phyloP scores from a whole-genome alignment of 1,140 invertebrate genomes.

The Pseudomyrmex gracilis region DNA sequence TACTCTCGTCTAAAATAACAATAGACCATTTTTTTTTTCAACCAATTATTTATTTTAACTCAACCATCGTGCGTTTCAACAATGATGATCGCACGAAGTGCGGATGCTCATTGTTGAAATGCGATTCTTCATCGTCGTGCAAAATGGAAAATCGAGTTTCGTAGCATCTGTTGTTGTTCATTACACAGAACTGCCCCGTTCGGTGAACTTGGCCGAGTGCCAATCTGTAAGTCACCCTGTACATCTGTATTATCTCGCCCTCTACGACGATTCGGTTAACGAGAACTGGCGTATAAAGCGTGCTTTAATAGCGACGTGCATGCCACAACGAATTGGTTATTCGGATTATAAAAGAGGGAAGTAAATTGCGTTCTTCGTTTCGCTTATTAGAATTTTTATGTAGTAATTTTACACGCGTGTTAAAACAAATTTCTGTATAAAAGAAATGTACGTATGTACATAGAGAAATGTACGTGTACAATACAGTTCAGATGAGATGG shows the following conservation, averaged over 20 bases:
- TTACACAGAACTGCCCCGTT: constrained; percentile 21
- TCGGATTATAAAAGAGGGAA: constrained; percentile 17
- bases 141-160: constrained; percentile 13
- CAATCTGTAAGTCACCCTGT: constrained; percentile 48
- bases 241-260: constrained; percentile 36
- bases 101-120: background rate
- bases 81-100: background rate
- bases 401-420: background rate
- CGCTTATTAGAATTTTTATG: background rate
- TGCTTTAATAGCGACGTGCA: constrained; percentile 15
- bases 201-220: constrained; percentile 41
- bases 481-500: background rate
- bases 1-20: background rate
- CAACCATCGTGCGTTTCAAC: background rate
- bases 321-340: constrained; percentile 5
- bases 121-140: background rate
- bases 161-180: constrained; percentile 41
- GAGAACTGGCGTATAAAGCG: constrained; percentile 30
- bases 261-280: constrained; percentile 13
- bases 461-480: too few species aligned
- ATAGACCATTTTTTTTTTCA: background rate
- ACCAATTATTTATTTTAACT: background rate
- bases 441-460: too few species aligned
- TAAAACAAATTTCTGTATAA: too few species aligned
- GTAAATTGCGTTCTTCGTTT: constrained; percentile 15